Percentiles rank a stretch among this genome's conserved stretches.
Conservation (phyloP, 1,140 invertebrate genomes). For the Stegodyphus dumicola region DNA sequence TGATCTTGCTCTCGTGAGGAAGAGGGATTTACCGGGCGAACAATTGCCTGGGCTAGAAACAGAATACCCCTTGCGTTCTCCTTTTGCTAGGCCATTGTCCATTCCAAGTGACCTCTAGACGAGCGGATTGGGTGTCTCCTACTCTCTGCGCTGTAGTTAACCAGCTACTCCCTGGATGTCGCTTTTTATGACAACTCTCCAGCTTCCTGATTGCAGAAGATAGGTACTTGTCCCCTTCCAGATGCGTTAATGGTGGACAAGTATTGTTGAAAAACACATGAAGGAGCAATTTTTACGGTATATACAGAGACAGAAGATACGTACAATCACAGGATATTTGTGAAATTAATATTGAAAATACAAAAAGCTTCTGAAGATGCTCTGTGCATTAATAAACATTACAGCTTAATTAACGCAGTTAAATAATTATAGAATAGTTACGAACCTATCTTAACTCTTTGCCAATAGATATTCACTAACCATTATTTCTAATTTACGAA, state of each 20-base stretch:
- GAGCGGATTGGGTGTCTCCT: constrained; percentile 36
- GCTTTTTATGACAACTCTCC: constrained; percentile 56
- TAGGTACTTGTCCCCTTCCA: constrained; percentile 22
- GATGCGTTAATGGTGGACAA: background rate
- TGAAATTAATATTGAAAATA: no score
- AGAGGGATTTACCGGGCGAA: constrained; percentile 42
- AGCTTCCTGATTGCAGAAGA: constrained; percentile 43
- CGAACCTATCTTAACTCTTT: no score
- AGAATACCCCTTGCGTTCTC: constrained; percentile 24
- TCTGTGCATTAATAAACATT: no score
- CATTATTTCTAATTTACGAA: no score
- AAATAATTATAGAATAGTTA: no score
- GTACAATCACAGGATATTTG: no score
- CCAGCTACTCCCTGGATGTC: constrained; percentile 26
- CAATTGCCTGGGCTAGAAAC: constrained; percentile 47
- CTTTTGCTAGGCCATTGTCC: constrained; percentile 41
- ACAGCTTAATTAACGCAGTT: no score
- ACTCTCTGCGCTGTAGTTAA: constrained; percentile 11
- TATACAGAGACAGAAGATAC: no score
- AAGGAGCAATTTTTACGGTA: no score
- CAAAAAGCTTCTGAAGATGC: no score
- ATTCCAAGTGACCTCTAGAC: constrained; percentile 48
- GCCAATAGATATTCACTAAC: no score
- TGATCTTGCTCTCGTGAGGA: background rate
- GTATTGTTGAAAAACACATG: no score